Evolutionary conservation across 2,113 vertebrate species (phyloP).

Genomic region (Motacilla tschutschensis): DNA sequence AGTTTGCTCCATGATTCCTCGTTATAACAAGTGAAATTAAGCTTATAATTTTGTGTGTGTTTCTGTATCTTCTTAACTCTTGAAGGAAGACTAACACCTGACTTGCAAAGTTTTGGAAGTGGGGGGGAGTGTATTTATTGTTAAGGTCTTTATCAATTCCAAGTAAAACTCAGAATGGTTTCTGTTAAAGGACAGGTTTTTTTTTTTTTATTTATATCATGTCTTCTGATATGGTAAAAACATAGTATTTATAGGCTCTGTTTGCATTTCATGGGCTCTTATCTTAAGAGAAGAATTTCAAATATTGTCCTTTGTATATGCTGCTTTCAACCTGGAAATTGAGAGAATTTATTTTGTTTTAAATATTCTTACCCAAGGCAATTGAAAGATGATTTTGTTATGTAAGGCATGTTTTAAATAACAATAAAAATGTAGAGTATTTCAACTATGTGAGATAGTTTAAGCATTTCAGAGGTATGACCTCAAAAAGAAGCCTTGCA

Average conservation of each 20-base stretch:
- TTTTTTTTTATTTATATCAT: background rate
- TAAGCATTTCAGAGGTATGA: background rate
- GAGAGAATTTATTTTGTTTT: background rate
- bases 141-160: background rate
- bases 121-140: background rate
- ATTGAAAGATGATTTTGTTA: background rate
- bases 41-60: background rate
- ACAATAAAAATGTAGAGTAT: background rate
- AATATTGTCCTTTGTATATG: background rate
- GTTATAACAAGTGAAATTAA: background rate
- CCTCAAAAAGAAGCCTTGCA: background rate
- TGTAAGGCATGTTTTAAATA: slow-evolving; percentile 12
- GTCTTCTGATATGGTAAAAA: background rate
- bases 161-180: background rate
- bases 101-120: background rate
- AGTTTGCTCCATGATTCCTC: background rate
- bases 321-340: background rate
- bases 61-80: slow-evolving; percentile 10
- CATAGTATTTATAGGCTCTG: background rate
- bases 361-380: background rate
- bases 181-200: background rate
- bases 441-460: slow-evolving; percentile 1
- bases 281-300: background rate
- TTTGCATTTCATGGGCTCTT: background rate
- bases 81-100: background rate